These are phyloP conservation scores for Colaptes auratus DNA, from an alignment of 2,113 vertebrate genomes.

Conservation along the genomic window DNA sequence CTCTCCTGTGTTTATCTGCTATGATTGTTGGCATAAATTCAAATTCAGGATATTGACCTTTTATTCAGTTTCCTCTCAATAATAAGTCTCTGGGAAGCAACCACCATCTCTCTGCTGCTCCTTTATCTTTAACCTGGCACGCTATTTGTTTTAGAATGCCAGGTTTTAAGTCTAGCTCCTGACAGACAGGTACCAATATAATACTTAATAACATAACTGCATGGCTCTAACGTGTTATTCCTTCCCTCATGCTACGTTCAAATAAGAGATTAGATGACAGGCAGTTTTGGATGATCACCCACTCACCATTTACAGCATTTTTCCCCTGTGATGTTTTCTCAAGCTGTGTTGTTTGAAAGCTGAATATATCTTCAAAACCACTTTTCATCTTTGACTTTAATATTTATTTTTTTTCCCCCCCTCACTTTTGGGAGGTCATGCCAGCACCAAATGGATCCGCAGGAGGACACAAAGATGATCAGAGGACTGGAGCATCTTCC, in stretches of 20 bases:
- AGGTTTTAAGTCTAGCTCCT: neutral
- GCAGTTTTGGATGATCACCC: neutral
- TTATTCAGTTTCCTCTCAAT: neutral
- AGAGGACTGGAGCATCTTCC: too few relatives aligned
- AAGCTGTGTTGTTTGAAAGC: neutral
- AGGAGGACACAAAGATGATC: too few relatives aligned
- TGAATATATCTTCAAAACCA: neutral
- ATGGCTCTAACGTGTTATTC: neutral
- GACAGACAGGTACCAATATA: neutral
- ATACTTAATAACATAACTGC: slow-evolving; percentile 6
- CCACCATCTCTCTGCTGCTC: neutral
- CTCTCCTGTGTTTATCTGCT: neutral
- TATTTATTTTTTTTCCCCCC: neutral
- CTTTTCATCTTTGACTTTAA: neutral
- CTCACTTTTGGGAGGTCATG: neutral
- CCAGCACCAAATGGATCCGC: neutral
- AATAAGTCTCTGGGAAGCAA: neutral
- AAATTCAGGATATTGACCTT: neutral
- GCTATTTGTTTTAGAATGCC: neutral
- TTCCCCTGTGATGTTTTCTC: neutral
- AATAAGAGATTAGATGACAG: neutral
- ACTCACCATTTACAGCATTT: neutral
- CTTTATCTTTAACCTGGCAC: neutral
- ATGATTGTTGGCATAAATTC: neutral
- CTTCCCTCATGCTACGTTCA: neutral